Percentiles rank a stretch among this genome's conserved stretches.
Evolutionary conservation across 2,797 vertebrate species (phyloP).

Genomic region (Moxostoma hubbsi): DNA sequence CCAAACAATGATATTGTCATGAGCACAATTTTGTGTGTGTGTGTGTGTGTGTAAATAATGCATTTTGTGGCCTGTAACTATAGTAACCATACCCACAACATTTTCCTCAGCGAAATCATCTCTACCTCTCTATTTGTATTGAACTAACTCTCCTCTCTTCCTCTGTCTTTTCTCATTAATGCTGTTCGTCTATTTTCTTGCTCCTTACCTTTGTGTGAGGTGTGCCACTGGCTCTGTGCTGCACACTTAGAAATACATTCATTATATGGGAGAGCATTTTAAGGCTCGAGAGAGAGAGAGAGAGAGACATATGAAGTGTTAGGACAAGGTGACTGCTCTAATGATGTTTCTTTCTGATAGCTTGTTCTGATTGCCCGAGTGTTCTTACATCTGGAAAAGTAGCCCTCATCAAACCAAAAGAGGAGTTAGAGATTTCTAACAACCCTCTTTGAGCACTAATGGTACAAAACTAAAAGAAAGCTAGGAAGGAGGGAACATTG

Average conservation of each 20-base stretch:
- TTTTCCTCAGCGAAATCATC: background rate
- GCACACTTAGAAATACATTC: conserved; percentile 36
- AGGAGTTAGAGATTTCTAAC: conserved; percentile 51
- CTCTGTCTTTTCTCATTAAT: conserved; percentile 25
- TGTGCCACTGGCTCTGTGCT: conserved; percentile 26
- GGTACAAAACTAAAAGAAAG: conserved; percentile 50
- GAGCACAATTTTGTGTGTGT: too few relatives aligned
- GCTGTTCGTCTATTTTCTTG: conserved; percentile 14
- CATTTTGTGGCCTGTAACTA: too few relatives aligned
- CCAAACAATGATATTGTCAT: too few relatives aligned
- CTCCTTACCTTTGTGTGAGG: conserved; percentile 30
- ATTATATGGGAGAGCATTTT: conserved; percentile 38
- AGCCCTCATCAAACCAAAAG: conserved; percentile 50
- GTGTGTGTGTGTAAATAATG: too few relatives aligned
- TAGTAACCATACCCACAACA: background rate
- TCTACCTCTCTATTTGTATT: conserved; percentile 13
- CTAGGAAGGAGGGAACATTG: conserved; percentile 13
- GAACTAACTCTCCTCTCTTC: too few relatives aligned
- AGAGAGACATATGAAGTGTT: conserved; percentile 10
- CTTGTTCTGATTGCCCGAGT: conserved; percentile 47
- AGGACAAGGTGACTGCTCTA: conserved; percentile 47
- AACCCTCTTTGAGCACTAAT: conserved; percentile 49
- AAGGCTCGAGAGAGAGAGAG: conserved; percentile 35
- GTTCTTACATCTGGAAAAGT: conserved; percentile 49
- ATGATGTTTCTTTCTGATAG: conserved; percentile 51